Evolutionary conservation across 2,113 vertebrate species (phyloP), one percentile per base, ranked within the genome.

Genomic region (Ageneiosus marmoratus): DNA sequence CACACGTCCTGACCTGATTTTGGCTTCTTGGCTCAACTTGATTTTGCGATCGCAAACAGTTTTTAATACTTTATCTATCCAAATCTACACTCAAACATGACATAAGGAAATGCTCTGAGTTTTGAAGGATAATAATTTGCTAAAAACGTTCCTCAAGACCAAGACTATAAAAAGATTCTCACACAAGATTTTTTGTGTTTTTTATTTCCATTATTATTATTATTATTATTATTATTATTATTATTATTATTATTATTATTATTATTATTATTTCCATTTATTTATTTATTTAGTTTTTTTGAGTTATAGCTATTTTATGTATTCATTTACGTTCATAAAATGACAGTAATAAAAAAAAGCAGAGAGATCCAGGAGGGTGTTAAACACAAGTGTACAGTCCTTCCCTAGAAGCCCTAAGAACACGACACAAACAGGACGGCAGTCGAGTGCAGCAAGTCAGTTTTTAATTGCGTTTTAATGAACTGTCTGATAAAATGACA

Each of bases 1-100:
- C 73, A 83, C 62, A 73, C 55, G 84, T 85, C 88, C 74, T 94
- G 92, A 93, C 92, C 93, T 93, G 91, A 88, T 92, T 94, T 93
- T 85, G 90, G 87, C 90, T 89, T 82, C 60, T 82, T 87, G 90
- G 91, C 89, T 87, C 76, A 80, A 72, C 86, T 84, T 85, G 84
- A 89, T 82, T 84, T 86, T 89, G 81, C 90, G 90, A 93, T 94
- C 90, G 90, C 88, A 92, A 92, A 89, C 85, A 84, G 86, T 62
- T 88, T 89, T 94, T 62, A 93, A 93, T 92, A 91, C 92, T 93
- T 91, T 44, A 94, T 90, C 55, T 55, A 90, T 89, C 87, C 91
- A 88, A 76, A 89, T 88, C 90, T 67, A 69, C 56, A 88, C 87
- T 60, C 83, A 89, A 85, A 88, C 87, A 88, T 87, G 84, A 86